Evolutionary conservation across 1,140 invertebrate species (phyloP), one percentile per base, ranked within the genome.

Genomic region (Popillia japonica): DNA sequence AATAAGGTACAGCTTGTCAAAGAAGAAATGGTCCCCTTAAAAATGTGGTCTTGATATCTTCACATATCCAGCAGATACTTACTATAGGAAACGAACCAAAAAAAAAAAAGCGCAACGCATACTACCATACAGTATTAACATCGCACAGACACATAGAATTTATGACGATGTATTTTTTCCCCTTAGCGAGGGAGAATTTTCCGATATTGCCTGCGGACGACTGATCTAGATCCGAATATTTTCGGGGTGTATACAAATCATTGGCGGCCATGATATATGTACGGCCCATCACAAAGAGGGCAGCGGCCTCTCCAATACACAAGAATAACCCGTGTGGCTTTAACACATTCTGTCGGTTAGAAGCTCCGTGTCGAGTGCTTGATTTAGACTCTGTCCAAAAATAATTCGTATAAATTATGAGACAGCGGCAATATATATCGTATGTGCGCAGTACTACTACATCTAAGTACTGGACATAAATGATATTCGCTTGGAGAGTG

Each of bases 211-310:
- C 23, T 8, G 17, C 17, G 61, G 17, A 64, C 61, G 61, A 23
- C 34, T 73, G 72, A 73, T 73, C 72, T 27, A 42, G 72, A 7
- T 73, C 40, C n/a, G 40, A 73, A 73, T 73, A 73, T 73, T 73
- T 42, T 64, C 61, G 61, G 72, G 40, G 72, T 73, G 72, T 73
- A 73, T 73, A 73, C 72, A 83, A 82, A 83, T 83, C 81, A 80
- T 77, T 64, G 77, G 82, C 80, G 80, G 83, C 81, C 82, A 83
- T 84, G 80, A 84, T 82, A 68, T 82, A 78, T 72, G 80, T 79
- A 80, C 81, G 83, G 82, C 81, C 82, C 82, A 83, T 82, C 78
- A 80, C 82, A 76, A 82, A 83, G 82, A 83, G 82, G 82, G 83
- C 82, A 83, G 81, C 80, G 83, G 82, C 82, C 81, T 84, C n/a